A percentile compares a stretch with the other conserved stretches of the same genome.
phyloP scores from a whole-genome alignment of 2,797 vertebrate genomes.

The Hydrolagus colliei region DNA sequence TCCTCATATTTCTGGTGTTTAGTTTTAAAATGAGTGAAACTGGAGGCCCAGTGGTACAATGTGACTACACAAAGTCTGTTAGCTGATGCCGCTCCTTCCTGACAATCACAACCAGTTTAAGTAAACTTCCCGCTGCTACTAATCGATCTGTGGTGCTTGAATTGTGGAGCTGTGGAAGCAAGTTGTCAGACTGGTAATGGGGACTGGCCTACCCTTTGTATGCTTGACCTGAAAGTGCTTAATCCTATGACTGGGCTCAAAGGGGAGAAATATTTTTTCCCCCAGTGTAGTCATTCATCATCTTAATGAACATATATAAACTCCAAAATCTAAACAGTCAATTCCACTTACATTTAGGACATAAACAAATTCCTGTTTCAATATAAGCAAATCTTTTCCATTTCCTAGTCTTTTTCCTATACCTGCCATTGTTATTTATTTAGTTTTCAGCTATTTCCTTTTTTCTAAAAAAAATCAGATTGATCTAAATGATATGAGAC shows the following conservation, averaged over 20 bases:
- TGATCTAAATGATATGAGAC: not conserved
- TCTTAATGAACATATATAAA: not conserved
- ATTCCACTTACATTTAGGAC: not conserved
- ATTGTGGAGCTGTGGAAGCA: not conserved
- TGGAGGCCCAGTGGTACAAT: not conserved
- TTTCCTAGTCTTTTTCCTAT: not conserved
- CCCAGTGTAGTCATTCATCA: not conserved
- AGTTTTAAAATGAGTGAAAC: conserved; percentile 1
- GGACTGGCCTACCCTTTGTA: conserved; percentile 1
- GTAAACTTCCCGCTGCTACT: too few relatives aligned
- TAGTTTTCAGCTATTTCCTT: not conserved
- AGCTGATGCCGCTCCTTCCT: too few relatives aligned
- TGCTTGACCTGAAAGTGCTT: not conserved
- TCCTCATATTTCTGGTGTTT: not conserved
- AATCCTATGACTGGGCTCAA: not conserved
- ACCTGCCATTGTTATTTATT: conserved; percentile 10
- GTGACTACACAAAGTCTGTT: not conserved
- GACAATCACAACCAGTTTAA: not conserved
- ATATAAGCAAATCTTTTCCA: not conserved
- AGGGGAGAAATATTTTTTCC: not conserved
- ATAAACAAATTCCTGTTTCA: conserved; percentile 23
- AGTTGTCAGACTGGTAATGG: not conserved
- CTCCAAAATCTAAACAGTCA: conserved; percentile 17
- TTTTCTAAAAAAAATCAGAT: not conserved
- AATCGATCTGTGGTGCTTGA: too few relatives aligned